phyloP scores from a whole-genome alignment of 2,888 invertebrate genomes.

The Acronicta aceris region DNA sequence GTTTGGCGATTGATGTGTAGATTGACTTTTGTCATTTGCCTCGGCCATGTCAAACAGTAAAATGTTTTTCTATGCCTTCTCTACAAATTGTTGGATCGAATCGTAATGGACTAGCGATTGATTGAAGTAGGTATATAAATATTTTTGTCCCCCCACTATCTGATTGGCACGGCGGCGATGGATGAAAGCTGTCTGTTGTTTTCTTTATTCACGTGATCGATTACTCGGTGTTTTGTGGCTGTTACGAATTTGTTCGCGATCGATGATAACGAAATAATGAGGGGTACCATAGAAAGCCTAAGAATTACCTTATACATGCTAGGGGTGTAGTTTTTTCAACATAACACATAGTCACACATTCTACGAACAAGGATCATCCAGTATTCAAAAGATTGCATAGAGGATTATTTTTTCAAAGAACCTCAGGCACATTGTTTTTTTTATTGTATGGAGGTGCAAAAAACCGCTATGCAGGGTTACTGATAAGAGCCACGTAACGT shows the following conservation, averaged over 20 bases:
- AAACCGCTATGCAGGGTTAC: constrained; percentile 62
- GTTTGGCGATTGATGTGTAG: constrained; percentile 89
- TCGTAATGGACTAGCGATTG: constrained; percentile 83
- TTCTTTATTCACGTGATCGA: constrained; percentile 70
- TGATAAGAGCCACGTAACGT: constrained; percentile 71
- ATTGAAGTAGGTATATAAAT: constrained; percentile 78
- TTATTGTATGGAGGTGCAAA: constrained; percentile 58
- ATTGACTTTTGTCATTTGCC: constrained; percentile 89
- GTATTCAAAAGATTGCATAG: constrained; percentile 13
- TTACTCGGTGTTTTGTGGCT: constrained; percentile 41
- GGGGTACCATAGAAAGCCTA: constrained; percentile 33
- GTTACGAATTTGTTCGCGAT: constrained; percentile 57
- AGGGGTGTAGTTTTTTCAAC: constrained; percentile 13
- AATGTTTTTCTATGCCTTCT: constrained; percentile 86
- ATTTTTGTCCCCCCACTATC: constrained; percentile 71
- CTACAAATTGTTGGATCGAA: constrained; percentile 80
- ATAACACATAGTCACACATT: constrained; percentile 17
- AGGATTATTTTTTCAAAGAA: constrained; percentile 33
- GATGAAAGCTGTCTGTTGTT: constrained; percentile 78
- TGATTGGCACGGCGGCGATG: constrained; percentile 84
- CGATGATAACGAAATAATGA: constrained; percentile 53
- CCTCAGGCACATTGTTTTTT: constrained; percentile 45
- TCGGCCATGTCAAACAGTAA: constrained; percentile 86
- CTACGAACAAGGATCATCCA: constrained; percentile 12
- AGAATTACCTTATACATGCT: constrained; percentile 16